Conservation (phyloP, 2,888 invertebrate species). For the Drosophila algonquin region DNA sequence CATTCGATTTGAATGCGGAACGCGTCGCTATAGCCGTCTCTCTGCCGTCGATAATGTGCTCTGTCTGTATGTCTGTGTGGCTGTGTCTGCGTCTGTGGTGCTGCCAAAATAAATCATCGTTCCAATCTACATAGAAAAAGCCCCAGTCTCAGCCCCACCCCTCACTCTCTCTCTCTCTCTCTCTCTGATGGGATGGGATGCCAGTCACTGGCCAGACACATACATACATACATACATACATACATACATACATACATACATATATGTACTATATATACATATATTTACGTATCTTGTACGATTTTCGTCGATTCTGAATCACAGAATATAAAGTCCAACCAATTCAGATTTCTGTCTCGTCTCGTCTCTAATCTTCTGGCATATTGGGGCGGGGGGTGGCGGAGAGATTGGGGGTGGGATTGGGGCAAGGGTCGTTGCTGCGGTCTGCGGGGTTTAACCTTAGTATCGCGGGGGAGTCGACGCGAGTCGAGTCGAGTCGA, state of each 20-base stretch:
- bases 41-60: constrained; percentile 24
- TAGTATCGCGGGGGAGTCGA: neutral
- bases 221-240: constrained; percentile 28
- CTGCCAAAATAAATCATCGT: constrained; percentile 77
- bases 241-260: constrained; percentile 41
- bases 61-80: constrained; percentile 9
- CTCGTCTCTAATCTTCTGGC: constrained; percentile 50
- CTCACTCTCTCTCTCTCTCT: neutral
- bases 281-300: constrained; percentile 47
- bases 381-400: neutral
- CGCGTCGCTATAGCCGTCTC: constrained; percentile 51
- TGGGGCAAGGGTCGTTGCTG: constrained; percentile 16
- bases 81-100: constrained; percentile 17
- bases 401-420: neutral
- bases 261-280: constrained; percentile 9
- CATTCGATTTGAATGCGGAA: constrained; percentile 76
- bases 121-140: constrained; percentile 52
- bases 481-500: neutral
- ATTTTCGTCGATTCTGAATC: constrained; percentile 48
- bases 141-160: constrained; percentile 19
- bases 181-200: neutral
- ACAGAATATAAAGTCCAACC: constrained; percentile 59
- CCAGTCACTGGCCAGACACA: constrained; percentile 71
- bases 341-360: constrained; percentile 54
- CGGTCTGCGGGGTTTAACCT: constrained; percentile 19